These are phyloP conservation scores for Bagarius yarrelli DNA, from an alignment of 2,113 vertebrate genomes.

Conservation along the genomic window DNA sequence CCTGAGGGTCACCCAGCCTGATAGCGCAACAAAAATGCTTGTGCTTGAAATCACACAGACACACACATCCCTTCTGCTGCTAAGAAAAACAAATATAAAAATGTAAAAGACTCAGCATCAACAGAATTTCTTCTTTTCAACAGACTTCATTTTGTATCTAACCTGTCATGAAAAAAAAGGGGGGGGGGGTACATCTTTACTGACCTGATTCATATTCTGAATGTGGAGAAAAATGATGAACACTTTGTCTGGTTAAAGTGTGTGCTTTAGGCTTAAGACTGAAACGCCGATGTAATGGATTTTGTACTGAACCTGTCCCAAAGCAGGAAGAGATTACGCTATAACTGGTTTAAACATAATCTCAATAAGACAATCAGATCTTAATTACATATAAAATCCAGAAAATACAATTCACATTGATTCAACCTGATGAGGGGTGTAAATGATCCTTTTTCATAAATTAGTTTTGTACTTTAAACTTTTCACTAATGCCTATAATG, in stretches of 20 bases:
- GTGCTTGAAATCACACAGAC: constrained; percentile 13
- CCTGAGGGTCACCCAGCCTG: constrained; percentile 41
- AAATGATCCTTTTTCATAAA: neutral
- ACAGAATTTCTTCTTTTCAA: constrained; percentile 21
- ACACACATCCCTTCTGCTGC: constrained; percentile 24
- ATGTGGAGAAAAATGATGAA: no score
- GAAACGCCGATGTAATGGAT: neutral
- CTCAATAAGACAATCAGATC: neutral
- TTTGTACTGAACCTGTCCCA: neutral
- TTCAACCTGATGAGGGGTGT: neutral
- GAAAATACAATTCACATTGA: neutral
- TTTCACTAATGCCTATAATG: neutral
- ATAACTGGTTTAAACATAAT: neutral
- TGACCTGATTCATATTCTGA: neutral
- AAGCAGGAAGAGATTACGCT: neutral
- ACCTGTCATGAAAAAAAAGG: no score
- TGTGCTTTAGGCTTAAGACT: neutral
- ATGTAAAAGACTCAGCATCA: constrained; percentile 18
- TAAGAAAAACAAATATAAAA: constrained; percentile 24
- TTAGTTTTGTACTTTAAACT: no score
- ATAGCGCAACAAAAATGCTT: constrained; percentile 38
- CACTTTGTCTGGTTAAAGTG: neutral
- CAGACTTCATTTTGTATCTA: constrained; percentile 6
- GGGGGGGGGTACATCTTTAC: neutral
- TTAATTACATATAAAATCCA: neutral